Percentiles rank a stretch among this genome's conserved stretches.
Evolutionary conservation across 2,797 vertebrate genomes (phyloP).

Genomic region (Myotis vivesi): DNA sequence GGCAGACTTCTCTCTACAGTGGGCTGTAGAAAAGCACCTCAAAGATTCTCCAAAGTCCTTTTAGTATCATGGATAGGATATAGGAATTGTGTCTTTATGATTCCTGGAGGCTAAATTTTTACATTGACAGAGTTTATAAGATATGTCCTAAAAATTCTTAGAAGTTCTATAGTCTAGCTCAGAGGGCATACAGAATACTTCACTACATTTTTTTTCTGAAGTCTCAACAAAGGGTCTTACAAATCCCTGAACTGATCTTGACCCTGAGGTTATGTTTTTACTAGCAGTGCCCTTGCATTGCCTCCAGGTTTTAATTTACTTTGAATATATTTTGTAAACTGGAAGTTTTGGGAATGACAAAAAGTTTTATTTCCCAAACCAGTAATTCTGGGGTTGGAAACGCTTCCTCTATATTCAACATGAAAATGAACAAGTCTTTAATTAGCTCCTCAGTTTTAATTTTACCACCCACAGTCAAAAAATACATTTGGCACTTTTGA

Average conservation of each 20-base stretch:
- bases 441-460: not conserved
- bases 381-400: not conserved
- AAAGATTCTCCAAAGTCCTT: not conserved
- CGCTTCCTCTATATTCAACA: not conserved
- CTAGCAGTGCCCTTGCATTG: not conserved
- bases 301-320: not conserved
- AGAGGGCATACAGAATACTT: not conserved
- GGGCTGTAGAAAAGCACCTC: not conserved
- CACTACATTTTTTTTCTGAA: not conserved
- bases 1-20: not conserved
- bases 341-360: not conserved
- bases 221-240: not conserved
- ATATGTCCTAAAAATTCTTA: not conserved
- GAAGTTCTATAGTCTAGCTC: not conserved
- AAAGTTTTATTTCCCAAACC: not conserved
- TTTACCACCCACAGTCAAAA: not conserved
- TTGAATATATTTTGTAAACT: constrained; percentile 5
- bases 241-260: not conserved
- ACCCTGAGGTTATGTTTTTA: not conserved
- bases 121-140: not conserved
- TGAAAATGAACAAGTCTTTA: not conserved
- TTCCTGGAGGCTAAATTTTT: not conserved
- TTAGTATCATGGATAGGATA: not conserved
- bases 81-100: not conserved
- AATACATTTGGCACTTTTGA: not conserved